These are phyloP conservation scores for Smutsia gigantea DNA, from an alignment of 2,797 vertebrate species.

Conservation along the genomic window DNA sequence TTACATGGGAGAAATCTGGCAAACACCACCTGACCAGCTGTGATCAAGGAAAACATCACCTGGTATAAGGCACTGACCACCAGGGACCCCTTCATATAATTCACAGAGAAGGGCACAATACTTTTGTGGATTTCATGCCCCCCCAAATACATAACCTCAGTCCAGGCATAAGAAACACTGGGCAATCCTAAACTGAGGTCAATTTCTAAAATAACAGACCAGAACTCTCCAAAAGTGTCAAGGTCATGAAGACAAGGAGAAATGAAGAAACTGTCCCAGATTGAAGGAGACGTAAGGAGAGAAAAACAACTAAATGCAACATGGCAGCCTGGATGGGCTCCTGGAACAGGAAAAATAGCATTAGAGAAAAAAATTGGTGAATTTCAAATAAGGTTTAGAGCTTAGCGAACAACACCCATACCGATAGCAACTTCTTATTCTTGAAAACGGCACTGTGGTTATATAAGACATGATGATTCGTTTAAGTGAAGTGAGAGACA, in stretches of 20 bases:
- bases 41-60: neutral
- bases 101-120: neutral
- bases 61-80: neutral
- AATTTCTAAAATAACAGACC: neutral
- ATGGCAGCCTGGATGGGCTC: neutral
- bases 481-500: neutral
- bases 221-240: neutral
- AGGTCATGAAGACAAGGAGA: neutral
- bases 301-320: neutral
- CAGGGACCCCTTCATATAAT: neutral
- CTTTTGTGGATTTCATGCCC: neutral
- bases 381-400: neutral
- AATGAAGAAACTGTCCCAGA: neutral
- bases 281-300: neutral
- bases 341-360: neutral
- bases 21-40: neutral
- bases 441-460: neutral
- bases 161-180: neutral
- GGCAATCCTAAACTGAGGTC: neutral
- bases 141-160: neutral
- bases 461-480: neutral
- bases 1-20: neutral
- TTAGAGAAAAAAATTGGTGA: neutral
- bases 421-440: neutral
- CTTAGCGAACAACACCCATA: neutral